Base-by-base conservation (phyloP, 2,797 vertebrate species). In the Gymnoscopelus braueri region DNA sequence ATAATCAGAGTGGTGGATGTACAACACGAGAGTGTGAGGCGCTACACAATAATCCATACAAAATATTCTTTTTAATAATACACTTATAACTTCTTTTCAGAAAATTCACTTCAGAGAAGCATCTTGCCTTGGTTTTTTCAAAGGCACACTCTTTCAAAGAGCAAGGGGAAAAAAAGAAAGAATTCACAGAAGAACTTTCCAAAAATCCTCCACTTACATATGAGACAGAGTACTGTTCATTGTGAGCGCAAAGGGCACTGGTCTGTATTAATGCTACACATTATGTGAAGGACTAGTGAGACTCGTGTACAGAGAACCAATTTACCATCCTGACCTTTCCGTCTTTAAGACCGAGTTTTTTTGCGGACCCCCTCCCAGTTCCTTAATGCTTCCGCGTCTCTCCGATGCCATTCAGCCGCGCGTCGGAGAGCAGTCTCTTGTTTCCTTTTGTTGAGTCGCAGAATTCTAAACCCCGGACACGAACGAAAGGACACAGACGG, bases 261-360 rank as follows among this genome's bases (percentile, higher is more conserved):
- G 77, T 82, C 85, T 72, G 87, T 86, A 91, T 90, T 92, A 92
- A 91, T 91, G 81, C 87, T 78, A 81, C 84, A 88, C 86, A 91
- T 91, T 91, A 90, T 87, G 87, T 83, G 88, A 83, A 91, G 81
- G 83, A 90, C 86, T 86, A 83, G 84, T 87, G 85, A 89, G 86
- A 87, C 72, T 88, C 85, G 76, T 89, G 88, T 92, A 89, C 84
- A 85, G 88, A 89, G 85, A 88, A 80, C 82, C 88, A 89, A 89
- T 91, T 91, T 91, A 89, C 89, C 84, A 90, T 88, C 82, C 84
- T 89, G 92, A 92, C 89, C 89, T 92, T 92, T 92, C 88, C 87
- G 85, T 92, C 87, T 88, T 80, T 91, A 83, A 90, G 88, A 87
- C 60, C 49, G 39, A 44, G 39, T 44, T 78, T 44, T 78, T 82